These are phyloP conservation scores for Cheilosia pagana DNA, from an alignment of 2,888 invertebrate genomes.

Conservation along the genomic window DNA sequence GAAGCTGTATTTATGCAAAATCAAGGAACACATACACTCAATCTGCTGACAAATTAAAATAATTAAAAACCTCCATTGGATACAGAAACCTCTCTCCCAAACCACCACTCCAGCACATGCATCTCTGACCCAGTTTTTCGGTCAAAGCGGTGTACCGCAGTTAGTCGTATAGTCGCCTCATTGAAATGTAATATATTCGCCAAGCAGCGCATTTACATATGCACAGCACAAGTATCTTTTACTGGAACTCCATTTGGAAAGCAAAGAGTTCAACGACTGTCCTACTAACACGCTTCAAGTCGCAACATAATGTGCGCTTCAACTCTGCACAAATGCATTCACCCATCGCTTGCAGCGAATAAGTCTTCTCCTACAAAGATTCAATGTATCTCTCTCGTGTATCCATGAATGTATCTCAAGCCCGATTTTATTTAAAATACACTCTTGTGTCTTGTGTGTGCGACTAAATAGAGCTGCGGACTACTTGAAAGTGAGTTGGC, in stretches of 20 bases:
- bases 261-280: constrained; percentile 54
- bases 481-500: not conserved
- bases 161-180: not conserved
- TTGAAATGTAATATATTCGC: constrained; percentile 28
- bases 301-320: constrained; percentile 14
- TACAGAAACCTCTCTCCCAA: not conserved
- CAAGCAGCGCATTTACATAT: not conserved
- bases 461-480: not conserved
- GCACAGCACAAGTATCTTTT: constrained; percentile 9
- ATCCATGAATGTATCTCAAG: constrained; percentile 41
- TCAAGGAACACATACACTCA: not conserved
- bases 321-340: constrained; percentile 47
- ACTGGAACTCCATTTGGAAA: constrained; percentile 25
- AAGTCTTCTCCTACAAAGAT: constrained; percentile 35
- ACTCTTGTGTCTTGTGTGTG: not conserved
- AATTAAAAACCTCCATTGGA: constrained; percentile 1
- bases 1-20: not conserved
- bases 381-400: constrained; percentile 15
- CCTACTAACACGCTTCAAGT: constrained; percentile 58
- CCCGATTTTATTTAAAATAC: constrained; percentile 28
- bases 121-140: constrained; percentile 36
- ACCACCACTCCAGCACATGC: constrained; percentile 4
- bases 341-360: constrained; percentile 40
- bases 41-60: constrained; percentile 5
- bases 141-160: constrained; percentile 1